A percentile compares a stretch with the other conserved stretches of the same genome.
phyloP scores from a whole-genome alignment of 2,888 invertebrate genomes.

The Cremastobaeus sp. region DNA sequence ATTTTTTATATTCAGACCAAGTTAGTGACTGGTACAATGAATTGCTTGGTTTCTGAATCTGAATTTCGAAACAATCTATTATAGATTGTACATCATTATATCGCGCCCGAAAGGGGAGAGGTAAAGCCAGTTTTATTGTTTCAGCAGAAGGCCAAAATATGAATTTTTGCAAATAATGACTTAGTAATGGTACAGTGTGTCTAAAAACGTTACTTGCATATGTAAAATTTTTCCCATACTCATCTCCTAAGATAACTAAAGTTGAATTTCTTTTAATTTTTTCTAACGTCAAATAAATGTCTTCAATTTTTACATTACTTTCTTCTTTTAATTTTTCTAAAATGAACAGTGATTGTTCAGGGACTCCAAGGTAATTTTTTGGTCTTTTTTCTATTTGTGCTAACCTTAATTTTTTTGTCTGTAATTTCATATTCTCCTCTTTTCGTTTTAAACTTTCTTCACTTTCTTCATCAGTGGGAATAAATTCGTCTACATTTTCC shows the following conservation, averaged over 20 bases:
- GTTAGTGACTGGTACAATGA: conserved; percentile 64
- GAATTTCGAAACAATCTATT: conserved; percentile 67
- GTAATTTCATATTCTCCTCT: not conserved
- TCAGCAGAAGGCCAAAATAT: conserved; percentile 29
- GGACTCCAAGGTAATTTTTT: conserved; percentile 26
- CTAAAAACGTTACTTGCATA: conserved; percentile 19
- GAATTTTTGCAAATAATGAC: conserved; percentile 21
- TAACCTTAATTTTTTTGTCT: conserved; percentile 6
- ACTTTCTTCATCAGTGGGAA: conserved; percentile 11
- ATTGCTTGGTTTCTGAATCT: conserved; percentile 66
- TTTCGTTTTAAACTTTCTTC: conserved; percentile 10
- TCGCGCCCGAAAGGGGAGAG: conserved; percentile 36
- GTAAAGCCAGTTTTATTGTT: conserved; percentile 8
- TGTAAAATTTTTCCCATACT: conserved; percentile 21
- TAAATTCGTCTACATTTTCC: conserved; percentile 17
- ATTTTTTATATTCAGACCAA: conserved; percentile 69
- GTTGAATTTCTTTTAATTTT: conserved; percentile 27
- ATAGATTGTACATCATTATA: conserved; percentile 52
- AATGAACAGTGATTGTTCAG: conserved; percentile 22
- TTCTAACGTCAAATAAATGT: conserved; percentile 29
- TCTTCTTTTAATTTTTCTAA: conserved; percentile 1
- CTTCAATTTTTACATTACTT: conserved; percentile 9
- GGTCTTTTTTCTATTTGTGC: not conserved
- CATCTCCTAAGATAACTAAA: conserved; percentile 28
- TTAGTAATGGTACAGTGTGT: conserved; percentile 15